Percentiles rank a stretch among this genome's conserved stretches.
phyloP scores from a whole-genome alignment of 2,888 invertebrate species.

The Agrochola litura region DNA sequence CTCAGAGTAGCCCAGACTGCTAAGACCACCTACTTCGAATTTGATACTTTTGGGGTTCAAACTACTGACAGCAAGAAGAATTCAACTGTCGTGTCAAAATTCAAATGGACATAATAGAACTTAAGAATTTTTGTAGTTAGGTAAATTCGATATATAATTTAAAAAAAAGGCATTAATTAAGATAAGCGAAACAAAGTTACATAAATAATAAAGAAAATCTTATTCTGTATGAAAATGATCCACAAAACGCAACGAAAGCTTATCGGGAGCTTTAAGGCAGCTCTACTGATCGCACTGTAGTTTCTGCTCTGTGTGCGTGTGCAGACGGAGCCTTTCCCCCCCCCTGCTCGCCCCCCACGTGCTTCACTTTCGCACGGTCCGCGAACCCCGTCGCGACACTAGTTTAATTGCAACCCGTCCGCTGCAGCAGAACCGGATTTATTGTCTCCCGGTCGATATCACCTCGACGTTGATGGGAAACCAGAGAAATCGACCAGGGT shows the following conservation, averaged over 20 bases:
- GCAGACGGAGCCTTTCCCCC: conserved; percentile 68
- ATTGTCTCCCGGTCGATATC: conserved; percentile 88
- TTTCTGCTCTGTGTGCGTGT: conserved; percentile 63
- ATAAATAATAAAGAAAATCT: neutral
- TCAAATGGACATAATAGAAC: neutral
- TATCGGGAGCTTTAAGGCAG: conserved; percentile 26
- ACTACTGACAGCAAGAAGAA: neutral
- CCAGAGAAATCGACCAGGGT: conserved; percentile 76
- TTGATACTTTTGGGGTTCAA: conserved; percentile 1
- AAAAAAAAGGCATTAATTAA: neutral
- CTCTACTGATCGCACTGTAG: conserved; percentile 41
- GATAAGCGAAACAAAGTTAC: neutral
- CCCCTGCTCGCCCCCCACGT: conserved; percentile 67
- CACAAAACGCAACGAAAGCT: conserved; percentile 23
- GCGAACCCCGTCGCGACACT: conserved; percentile 89
- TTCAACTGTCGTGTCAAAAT: neutral
- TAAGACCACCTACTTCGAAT: conserved; percentile 37
- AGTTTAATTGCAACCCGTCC: conserved; percentile 88
- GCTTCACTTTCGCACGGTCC: conserved; percentile 89
- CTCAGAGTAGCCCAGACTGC: conserved; percentile 22
- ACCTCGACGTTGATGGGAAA: conserved; percentile 80
- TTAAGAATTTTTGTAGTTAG: neutral
- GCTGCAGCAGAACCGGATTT: conserved; percentile 88
- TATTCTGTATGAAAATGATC: conserved; percentile 12
- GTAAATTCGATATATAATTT: neutral